These are phyloP conservation scores for Heteromormyrus szaboi DNA, from an alignment of 2,797 vertebrate genomes.

Conservation along the genomic window DNA sequence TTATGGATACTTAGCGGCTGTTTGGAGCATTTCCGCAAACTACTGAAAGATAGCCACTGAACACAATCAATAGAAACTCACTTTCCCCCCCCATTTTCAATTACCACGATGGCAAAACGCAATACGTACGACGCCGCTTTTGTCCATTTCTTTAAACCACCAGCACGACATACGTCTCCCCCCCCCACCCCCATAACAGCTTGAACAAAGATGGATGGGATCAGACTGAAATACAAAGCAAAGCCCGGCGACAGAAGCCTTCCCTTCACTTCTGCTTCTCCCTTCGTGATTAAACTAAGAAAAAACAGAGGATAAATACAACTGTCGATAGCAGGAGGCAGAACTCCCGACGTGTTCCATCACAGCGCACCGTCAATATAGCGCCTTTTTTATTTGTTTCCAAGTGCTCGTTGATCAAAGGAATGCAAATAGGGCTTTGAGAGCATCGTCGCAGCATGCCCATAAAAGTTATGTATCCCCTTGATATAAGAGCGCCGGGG, in stretches of 20 bases:
- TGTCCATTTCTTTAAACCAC: background rate
- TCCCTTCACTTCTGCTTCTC: background rate
- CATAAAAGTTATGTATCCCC: slow-evolving; percentile 62
- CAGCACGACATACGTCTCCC: background rate
- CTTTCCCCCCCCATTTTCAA: background rate
- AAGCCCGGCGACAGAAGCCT: background rate
- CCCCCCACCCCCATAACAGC: background rate
- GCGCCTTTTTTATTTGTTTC: background rate
- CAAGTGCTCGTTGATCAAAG: slow-evolving; percentile 6
- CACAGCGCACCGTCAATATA: background rate
- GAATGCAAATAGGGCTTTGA: slow-evolving; percentile 17
- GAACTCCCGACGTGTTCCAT: background rate
- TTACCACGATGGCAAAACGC: background rate
- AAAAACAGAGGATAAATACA: background rate
- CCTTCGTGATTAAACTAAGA: background rate
- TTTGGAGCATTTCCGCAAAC: background rate
- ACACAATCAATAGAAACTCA: background rate
- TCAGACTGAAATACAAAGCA: background rate
- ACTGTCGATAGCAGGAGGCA: background rate
- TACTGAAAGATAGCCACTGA: background rate
- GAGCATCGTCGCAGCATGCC: slow-evolving; percentile 29
- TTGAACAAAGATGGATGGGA: background rate
- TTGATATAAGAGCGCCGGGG: slow-evolving; percentile 65
- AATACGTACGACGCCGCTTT: background rate
- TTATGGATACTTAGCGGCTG: background rate